phyloP scores from a whole-genome alignment of 1,140 invertebrate species.

The Rhyzopertha dominica region DNA sequence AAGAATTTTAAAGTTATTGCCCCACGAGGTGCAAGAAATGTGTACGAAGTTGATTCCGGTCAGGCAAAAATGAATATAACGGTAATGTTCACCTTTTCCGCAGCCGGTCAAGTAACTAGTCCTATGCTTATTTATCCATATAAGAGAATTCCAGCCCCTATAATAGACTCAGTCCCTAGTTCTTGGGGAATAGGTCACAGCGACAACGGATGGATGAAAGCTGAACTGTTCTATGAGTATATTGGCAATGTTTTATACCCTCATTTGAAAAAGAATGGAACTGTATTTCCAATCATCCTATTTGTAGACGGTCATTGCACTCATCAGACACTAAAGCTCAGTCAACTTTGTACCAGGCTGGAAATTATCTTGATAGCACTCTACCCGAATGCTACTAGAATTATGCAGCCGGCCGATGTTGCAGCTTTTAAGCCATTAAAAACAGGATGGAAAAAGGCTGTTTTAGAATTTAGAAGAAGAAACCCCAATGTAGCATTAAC shows the following conservation, averaged over 20 bases:
- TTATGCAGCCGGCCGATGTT: conserved; percentile 38
- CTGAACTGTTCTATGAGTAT: conserved; percentile 42
- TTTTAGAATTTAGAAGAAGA: conserved; percentile 26
- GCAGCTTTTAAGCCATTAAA: conserved; percentile 33
- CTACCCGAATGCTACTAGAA: conserved; percentile 36
- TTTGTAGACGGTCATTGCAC: conserved; percentile 43
- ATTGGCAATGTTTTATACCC: conserved; percentile 39
- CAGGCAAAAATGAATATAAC: conserved; percentile 33
- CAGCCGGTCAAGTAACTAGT: conserved; percentile 16
- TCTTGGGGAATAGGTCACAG: conserved; percentile 37
- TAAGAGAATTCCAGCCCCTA: conserved; percentile 24
- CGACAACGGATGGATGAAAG: conserved; percentile 44
- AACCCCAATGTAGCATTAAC: conserved; percentile 25
- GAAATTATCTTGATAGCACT: conserved; percentile 34
- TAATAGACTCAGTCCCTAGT: conserved; percentile 31
- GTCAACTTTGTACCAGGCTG: conserved; percentile 31
- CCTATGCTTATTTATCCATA: conserved; percentile 34
- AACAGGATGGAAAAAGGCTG: conserved; percentile 24
- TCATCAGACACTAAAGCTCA: conserved; percentile 32
- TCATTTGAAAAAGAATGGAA: conserved; percentile 25
- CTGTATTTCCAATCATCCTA: conserved; percentile 38
- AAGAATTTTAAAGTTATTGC: conserved; percentile 29
- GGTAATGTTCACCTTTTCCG: conserved; percentile 29
- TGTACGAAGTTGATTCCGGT: conserved; percentile 31
- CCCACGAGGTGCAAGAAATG: conserved; percentile 28